Conservation (phyloP, 1,140 invertebrate species). For the Neodiprion fabricii region DNA sequence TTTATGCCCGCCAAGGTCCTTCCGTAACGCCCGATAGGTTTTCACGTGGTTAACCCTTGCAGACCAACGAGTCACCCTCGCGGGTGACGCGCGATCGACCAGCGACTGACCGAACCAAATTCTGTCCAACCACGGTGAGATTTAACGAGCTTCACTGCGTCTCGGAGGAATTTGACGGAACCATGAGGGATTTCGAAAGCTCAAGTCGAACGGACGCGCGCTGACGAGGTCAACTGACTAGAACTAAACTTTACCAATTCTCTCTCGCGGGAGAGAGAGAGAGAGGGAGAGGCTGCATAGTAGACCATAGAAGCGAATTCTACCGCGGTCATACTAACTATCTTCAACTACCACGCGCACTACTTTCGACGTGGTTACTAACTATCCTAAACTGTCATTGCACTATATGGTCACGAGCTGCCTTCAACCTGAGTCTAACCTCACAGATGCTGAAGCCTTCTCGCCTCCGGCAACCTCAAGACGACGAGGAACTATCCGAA, state of each 20-base stretch:
- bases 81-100: too few species aligned
- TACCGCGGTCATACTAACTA: conserved; percentile 42
- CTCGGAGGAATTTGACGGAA: neutral
- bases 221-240: neutral
- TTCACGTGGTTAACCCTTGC: too few species aligned
- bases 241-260: neutral
- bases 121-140: too few species aligned
- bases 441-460: neutral
- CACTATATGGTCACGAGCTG: neutral
- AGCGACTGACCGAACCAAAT: too few species aligned
- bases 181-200: too few species aligned
- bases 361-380: conserved; percentile 28
- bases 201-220: neutral
- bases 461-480: neutral
- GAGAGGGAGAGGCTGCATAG: neutral
- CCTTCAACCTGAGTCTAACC: neutral
- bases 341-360: conserved; percentile 40
- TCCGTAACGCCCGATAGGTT: too few species aligned
- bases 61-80: too few species aligned
- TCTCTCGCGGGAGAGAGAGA: neutral
- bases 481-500: neutral
- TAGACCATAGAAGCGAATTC: conserved; percentile 32
- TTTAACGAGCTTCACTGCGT: neutral
- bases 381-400: conserved; percentile 44
- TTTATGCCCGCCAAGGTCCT: too few species aligned